These are phyloP conservation scores for Pangasianodon hypophthalmus DNA, from an alignment of 2,113 vertebrate genomes.

Conservation along the genomic window DNA sequence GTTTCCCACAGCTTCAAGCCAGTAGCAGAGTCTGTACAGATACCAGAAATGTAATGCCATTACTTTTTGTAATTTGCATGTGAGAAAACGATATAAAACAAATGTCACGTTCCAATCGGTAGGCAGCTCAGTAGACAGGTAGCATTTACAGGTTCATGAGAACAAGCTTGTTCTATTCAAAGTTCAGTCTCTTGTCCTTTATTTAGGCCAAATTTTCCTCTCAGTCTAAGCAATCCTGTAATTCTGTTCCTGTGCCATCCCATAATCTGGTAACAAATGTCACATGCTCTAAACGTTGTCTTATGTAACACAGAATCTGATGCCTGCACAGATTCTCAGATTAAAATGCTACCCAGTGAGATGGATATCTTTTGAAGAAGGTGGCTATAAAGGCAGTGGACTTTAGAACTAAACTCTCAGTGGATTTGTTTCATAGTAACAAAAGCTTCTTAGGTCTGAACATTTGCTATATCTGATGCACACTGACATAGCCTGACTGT, in stretches of 20 bases:
- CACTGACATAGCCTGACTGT: background rate
- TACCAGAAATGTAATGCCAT: background rate
- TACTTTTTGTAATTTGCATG: background rate
- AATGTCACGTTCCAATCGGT: background rate
- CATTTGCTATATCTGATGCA: background rate
- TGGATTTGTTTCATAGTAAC: background rate
- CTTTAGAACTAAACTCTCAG: background rate
- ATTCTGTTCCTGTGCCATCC: background rate
- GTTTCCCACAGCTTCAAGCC: background rate
- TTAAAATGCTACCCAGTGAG: background rate
- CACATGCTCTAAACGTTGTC: background rate
- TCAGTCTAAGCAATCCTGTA: background rate
- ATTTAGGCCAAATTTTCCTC: background rate
- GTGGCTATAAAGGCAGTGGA: background rate
- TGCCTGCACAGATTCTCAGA: background rate
- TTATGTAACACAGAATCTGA: background rate
- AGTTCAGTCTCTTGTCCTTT: background rate
- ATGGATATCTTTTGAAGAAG: background rate
- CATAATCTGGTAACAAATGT: background rate
- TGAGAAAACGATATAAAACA: background rate
- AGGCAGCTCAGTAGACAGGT: background rate
- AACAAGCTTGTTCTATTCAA: background rate
- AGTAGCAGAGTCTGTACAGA: background rate
- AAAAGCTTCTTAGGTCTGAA: background rate
- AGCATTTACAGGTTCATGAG: background rate